These are phyloP conservation scores for Scophthalmus maximus DNA, from an alignment of 2,113 vertebrate genomes.

Conservation along the genomic window DNA sequence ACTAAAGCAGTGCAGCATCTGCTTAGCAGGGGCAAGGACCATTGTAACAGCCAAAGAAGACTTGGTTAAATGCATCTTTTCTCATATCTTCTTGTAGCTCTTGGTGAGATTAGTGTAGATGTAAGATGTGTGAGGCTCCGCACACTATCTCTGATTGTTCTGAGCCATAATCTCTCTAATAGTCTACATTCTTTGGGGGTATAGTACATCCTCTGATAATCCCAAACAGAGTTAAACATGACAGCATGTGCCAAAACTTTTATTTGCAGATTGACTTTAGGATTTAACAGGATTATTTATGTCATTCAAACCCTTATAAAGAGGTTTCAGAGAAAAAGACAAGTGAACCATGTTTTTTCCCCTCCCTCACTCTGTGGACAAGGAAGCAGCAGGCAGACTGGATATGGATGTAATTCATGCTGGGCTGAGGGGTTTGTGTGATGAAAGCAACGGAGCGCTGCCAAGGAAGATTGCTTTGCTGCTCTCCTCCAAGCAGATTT, in stretches of 20 bases:
- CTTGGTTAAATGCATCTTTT: conserved; percentile 29
- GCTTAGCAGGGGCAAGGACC: conserved; percentile 24
- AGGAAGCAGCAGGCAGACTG: conserved; percentile 91
- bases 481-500: conserved; percentile 99
- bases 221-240: conserved; percentile 69
- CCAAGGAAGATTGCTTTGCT: conserved; percentile 99
- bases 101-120: conserved; percentile 56
- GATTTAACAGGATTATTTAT: conserved; percentile 77
- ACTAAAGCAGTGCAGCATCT: conserved; percentile 4
- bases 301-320: conserved; percentile 79
- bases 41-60: conserved; percentile 21
- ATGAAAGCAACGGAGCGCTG: conserved; percentile 99
- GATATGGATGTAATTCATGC: conserved; percentile 99
- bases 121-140: conserved; percentile 32
- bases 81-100: conserved; percentile 36
- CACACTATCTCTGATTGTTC: conserved; percentile 62
- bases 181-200: conserved; percentile 65
- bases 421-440: conserved; percentile 98
- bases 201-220: conserved; percentile 74
- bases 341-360: conserved; percentile 87
- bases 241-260: conserved; percentile 66
- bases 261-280: conserved; percentile 82
- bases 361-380: conserved; percentile 81
- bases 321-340: conserved; percentile 80
- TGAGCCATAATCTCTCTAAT: conserved; percentile 62